Evolutionary conservation across 2,888 invertebrate genomes (phyloP).

Genomic region (Myathropa florea): DNA sequence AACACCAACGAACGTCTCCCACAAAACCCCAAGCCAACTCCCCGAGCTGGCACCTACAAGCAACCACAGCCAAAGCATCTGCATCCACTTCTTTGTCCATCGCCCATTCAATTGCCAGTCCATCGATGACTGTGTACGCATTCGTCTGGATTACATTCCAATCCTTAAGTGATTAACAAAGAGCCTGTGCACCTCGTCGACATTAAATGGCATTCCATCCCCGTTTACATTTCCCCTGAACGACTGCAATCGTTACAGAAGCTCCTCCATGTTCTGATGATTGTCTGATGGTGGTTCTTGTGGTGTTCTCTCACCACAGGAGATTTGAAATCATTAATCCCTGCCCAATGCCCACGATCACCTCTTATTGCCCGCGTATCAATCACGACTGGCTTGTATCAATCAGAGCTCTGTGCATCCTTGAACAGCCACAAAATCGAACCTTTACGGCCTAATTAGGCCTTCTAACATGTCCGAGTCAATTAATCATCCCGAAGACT

Average conservation of each 20-base stretch:
- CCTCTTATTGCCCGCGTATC: constrained; percentile 18
- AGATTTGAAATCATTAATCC: background rate
- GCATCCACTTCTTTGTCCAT: background rate
- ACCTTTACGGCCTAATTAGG: constrained; percentile 67
- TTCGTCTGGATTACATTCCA: background rate
- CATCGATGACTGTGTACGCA: background rate
- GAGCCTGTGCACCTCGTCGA: background rate
- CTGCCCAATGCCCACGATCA: background rate
- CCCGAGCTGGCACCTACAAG: background rate
- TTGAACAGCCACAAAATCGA: constrained; percentile 28
- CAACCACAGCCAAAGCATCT: background rate
- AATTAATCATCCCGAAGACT: constrained; percentile 58
- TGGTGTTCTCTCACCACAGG: background rate
- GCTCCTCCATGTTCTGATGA: background rate
- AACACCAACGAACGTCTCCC: no score
- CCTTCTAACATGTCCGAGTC: constrained; percentile 25
- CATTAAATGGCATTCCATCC: background rate
- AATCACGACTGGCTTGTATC: constrained; percentile 39
- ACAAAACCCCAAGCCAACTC: background rate
- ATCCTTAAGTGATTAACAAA: background rate
- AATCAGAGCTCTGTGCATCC: constrained; percentile 44
- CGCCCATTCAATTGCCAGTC: background rate
- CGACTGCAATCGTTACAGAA: background rate
- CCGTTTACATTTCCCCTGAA: background rate
- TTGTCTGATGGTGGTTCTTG: background rate